These are phyloP conservation scores for Agapornis roseicollis DNA, from an alignment of 2,113 vertebrate genomes.

Conservation along the genomic window DNA sequence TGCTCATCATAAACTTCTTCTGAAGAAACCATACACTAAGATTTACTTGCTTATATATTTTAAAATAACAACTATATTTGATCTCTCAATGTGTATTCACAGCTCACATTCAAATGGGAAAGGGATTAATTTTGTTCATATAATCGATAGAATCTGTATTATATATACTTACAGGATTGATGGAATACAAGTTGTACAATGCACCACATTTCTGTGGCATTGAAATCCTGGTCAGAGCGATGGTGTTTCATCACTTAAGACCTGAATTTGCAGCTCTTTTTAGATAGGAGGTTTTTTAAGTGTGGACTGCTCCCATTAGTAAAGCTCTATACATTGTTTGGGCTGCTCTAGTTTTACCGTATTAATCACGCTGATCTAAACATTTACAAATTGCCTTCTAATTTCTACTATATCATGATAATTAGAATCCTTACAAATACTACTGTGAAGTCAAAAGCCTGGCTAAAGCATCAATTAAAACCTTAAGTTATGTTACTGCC, in stretches of 20 bases:
- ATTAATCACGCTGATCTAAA: neutral
- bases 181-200: neutral
- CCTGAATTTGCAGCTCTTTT: neutral
- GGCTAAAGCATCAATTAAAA: constrained; percentile 46
- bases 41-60: neutral
- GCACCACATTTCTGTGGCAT: neutral
- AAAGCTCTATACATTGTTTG: neutral
- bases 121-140: neutral
- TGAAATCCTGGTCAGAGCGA: neutral
- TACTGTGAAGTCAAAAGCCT: constrained; percentile 25
- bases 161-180: neutral
- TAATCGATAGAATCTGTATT: neutral
- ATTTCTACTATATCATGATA: constrained; percentile 43
- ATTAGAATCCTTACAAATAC: constrained; percentile 57
- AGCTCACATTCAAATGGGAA: neutral
- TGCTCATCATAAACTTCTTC: neutral
- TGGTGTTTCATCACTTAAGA: neutral
- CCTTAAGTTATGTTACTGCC: constrained; percentile 54
- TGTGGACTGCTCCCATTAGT: neutral
- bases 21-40: neutral
- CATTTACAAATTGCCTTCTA: constrained; percentile 50
- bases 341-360: neutral
- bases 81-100: neutral
- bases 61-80: neutral
- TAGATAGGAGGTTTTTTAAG: neutral